Percentiles rank a stretch among this genome's conserved stretches.
phyloP scores from a whole-genome alignment of 2,113 vertebrate species.

The Macrotis lagotis region DNA sequence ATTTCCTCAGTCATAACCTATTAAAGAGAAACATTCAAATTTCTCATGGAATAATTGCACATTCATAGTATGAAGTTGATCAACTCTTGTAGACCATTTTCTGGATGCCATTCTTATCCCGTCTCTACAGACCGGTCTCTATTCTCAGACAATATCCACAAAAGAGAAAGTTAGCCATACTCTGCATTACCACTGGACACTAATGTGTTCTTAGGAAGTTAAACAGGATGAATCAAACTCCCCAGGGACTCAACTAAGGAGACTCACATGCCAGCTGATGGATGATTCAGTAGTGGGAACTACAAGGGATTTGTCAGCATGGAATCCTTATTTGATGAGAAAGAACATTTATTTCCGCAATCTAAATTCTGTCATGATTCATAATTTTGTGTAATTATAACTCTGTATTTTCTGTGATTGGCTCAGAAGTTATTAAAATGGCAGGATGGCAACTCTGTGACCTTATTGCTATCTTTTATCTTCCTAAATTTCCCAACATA shows the following conservation, averaged over 20 bases:
- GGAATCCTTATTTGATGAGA: not conserved
- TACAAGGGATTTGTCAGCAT: not conserved
- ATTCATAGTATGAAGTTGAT: not conserved
- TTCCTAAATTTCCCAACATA: slow-evolving; percentile 40
- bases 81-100: not conserved
- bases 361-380: slow-evolving; percentile 58
- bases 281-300: not conserved
- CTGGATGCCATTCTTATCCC: not conserved
- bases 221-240: slow-evolving; percentile 36
- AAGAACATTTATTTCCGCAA: slow-evolving; percentile 65
- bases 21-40: slow-evolving; percentile 45
- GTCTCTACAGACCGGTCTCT: not conserved
- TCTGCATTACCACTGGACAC: slow-evolving; percentile 25
- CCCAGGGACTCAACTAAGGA: not conserved
- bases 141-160: not conserved
- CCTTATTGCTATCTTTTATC: slow-evolving; percentile 67
- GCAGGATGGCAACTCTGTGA: slow-evolving; percentile 75
- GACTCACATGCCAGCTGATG: not conserved
- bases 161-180: not conserved
- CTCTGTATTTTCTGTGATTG: slow-evolving; percentile 47
- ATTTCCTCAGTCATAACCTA: slow-evolving; percentile 9
- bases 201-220: not conserved
- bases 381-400: slow-evolving; percentile 74
- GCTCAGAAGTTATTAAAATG: slow-evolving; percentile 79
- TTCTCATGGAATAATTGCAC: not conserved